These are phyloP conservation scores for Ranitomeya variabilis DNA, from an alignment of 2,113 vertebrate species.

Conservation along the genomic window DNA sequence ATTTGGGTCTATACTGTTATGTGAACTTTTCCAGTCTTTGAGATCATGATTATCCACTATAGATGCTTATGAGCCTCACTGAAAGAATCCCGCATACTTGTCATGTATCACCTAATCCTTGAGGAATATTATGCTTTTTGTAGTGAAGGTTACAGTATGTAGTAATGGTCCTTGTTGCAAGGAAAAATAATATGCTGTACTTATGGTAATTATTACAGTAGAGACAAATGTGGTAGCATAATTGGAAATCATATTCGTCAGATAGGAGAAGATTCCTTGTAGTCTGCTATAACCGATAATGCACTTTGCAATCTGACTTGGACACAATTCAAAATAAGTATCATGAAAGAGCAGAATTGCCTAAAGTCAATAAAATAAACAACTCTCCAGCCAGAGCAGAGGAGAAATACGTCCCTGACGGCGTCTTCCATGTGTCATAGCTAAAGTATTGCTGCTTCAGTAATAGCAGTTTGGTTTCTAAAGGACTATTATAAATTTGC, in stretches of 20 bases:
- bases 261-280: background rate
- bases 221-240: background rate
- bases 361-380: background rate
- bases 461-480: background rate
- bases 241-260: background rate
- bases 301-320: too few relatives aligned
- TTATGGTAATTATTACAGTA: background rate
- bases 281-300: too few relatives aligned
- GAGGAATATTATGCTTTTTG: too few relatives aligned
- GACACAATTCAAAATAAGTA: too few relatives aligned
- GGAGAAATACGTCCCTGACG: background rate
- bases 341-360: background rate
- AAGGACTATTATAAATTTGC: background rate
- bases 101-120: too few relatives aligned
- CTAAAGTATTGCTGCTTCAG: background rate
- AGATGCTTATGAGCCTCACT: too few relatives aligned
- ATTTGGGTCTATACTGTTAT: too few relatives aligned
- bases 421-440: background rate
- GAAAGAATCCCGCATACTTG: too few relatives aligned
- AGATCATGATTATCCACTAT: too few relatives aligned
- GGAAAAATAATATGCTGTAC: background rate
- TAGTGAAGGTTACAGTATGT: too few relatives aligned
- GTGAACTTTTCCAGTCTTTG: too few relatives aligned
- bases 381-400: background rate
- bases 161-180: background rate